phyloP scores from a whole-genome alignment of 2,113 vertebrate species.

The Tenebrosternarchus preto region DNA sequence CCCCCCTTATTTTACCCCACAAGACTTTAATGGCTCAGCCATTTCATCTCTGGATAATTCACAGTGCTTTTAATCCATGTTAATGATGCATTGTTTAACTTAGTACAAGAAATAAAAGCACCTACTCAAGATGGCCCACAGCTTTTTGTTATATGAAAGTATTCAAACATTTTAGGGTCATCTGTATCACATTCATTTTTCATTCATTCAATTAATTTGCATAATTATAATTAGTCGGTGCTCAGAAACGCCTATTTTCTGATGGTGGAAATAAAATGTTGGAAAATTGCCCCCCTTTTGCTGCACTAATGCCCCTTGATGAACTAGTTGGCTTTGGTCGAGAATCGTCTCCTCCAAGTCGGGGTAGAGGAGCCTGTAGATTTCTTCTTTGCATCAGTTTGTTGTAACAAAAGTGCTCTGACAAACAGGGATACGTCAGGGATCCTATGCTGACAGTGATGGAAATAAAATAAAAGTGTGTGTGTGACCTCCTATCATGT shows the following conservation, averaged over 20 bases:
- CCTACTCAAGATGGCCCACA: not conserved
- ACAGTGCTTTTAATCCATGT: not conserved
- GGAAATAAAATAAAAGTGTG: conserved; percentile 34
- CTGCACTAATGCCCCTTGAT: conserved; percentile 64
- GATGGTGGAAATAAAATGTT: conserved; percentile 54
- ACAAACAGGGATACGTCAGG: conserved; percentile 32
- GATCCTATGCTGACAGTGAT: conserved; percentile 34
- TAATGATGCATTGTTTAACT: not conserved
- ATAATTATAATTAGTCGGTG: conserved; percentile 68
- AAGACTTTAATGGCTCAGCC: not conserved
- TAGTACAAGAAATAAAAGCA: not conserved
- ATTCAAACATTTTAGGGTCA: conserved; percentile 16
- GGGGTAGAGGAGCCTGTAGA: conserved; percentile 37
- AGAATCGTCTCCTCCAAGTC: conserved; percentile 60
- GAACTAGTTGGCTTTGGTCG: conserved; percentile 52
- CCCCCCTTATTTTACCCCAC: too few relatives aligned
- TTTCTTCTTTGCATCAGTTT: conserved; percentile 46
- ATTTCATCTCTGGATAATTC: not conserved
- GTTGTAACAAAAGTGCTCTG: conserved; percentile 51
- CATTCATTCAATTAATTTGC: conserved; percentile 55
- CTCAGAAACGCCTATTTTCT: conserved; percentile 57
- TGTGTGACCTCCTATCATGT: too few relatives aligned
- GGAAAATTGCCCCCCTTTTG: conserved; percentile 60
- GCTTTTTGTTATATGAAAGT: not conserved
- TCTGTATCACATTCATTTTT: conserved; percentile 50